Evolutionary conservation across 2,888 invertebrate genomes (phyloP), one percentile per base, ranked within the genome.

Genomic region (Oasisia sp.): DNA sequence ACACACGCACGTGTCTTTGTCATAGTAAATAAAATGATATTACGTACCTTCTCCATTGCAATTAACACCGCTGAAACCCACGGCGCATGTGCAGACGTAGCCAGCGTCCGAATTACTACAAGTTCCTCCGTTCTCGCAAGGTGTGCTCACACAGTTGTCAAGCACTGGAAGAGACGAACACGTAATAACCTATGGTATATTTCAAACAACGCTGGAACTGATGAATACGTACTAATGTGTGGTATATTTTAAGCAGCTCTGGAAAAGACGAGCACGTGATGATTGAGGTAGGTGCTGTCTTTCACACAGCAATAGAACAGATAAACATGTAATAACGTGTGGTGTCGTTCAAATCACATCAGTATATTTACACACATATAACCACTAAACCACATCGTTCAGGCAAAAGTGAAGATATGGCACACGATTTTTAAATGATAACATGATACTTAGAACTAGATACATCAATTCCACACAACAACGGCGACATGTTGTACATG

Each of bases 111-210:
- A 45, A 91, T 32, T 50, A 27, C 27, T 91, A 32, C 91, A 91
- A 11, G 45, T 91, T 38, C 45, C 91, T 27, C 91, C 91, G 56
- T 91, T 91, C 91, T 44, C 27, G 56, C 91, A 91, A 19, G 91
- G 91, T 9, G 4, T 45, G 91, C 91, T 91, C 44, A 50, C 1
- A 50, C 91, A 91, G n/a, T 91, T 91, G 50, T 91, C 91, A 27
- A 91, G 44, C 44, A 91, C 91, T 91, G 74, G 19, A 74, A 19
- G 19, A 74, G 74, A 27, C 27, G 27, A 14, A 0, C 74, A 74
- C 74, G 7, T 19, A 74, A 19, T 27, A 14, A 74, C 7, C 19
- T 74, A n/a, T 74, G 27, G 74, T 19, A 74, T 50, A 14, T 74
- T 74, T 74, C 74, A 74, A 74, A n/a, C 7, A 91, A 19, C 44